Conservation (phyloP, 2,797 vertebrate genomes). For the Mormyrops attenuatus region DNA sequence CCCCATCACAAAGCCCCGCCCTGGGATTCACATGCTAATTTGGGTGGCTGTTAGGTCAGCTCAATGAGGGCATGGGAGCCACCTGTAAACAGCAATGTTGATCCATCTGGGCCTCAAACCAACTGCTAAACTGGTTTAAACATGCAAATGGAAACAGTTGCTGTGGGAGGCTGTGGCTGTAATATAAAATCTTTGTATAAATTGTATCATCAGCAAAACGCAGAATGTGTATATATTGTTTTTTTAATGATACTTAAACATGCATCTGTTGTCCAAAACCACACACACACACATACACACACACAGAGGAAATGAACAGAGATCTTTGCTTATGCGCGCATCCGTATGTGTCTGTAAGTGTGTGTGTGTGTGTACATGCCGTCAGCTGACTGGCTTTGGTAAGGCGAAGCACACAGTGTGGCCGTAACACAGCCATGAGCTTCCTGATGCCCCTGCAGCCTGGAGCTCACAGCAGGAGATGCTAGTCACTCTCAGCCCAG, state of each 20-base stretch:
- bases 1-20: neutral
- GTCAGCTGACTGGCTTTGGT: neutral
- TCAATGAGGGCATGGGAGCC: neutral
- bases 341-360: constrained; percentile 13
- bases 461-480: neutral
- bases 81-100: neutral
- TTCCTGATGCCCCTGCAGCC: neutral
- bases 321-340: neutral
- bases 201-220: neutral
- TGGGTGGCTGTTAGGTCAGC: neutral
- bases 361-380: neutral
- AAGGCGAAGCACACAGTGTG: neutral
- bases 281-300: neutral
- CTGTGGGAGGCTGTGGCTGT: neutral
- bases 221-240: neutral
- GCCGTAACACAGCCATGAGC: neutral
- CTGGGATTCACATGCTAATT: neutral
- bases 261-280: neutral
- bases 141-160: neutral
- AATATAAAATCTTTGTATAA: neutral
- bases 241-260: neutral
- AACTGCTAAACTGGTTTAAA: neutral
- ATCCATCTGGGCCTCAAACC: neutral
- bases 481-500: constrained; percentile 26
- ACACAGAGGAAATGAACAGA: neutral